Evolutionary conservation across 2,797 vertebrate species (phyloP), one percentile per base, ranked within the genome.

Genomic region (Antennarius maculatus): DNA sequence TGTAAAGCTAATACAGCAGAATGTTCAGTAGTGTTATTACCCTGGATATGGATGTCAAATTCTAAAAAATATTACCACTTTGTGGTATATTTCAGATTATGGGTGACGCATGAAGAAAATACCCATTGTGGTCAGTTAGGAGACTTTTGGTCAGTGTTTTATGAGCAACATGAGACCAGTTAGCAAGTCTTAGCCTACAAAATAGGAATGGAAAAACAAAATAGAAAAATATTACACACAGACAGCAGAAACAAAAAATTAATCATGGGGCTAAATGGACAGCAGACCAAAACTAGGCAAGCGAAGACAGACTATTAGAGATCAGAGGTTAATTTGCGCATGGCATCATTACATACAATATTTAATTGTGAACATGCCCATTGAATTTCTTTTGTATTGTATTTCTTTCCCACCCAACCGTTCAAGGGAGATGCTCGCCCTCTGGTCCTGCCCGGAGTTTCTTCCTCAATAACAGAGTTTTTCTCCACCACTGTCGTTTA

Each of bases 241-340:
- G 8, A 34, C 3, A 17, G 7, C 37, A 39, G 28, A 23, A 12
- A 42, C 0, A 3, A 27, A 28, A 37, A 42, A 53, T 31, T 29
- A 27, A 37, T 77, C 53, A 77, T 23, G 7, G 43, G 17, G 47
- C 53, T 41, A 56, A 61, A 48, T 53, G 8, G 63, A 37, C 42
- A 42, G 49, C 7, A 18, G 52, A 65, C 15, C 5, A 9, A 46
- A 43, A 63, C 66, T 59, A 49, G 62, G 23, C 13, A 67, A 63
- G 49, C 8, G 1, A 45, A 50, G 65, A 61, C 61, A 56, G 55
- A 65, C 23, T 23, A 23, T 23, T 23, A 23, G 23, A 23, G 23
- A 23, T 23, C 23, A 45, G 62, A 63, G 63, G 51, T 70, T 85
- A 87, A 85, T 87, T 80, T 72, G 58, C 70, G 83, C 73, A n/a